These are phyloP conservation scores for Gnatocerus cornutus DNA, from an alignment of 2,888 invertebrate species.

Conservation along the genomic window DNA sequence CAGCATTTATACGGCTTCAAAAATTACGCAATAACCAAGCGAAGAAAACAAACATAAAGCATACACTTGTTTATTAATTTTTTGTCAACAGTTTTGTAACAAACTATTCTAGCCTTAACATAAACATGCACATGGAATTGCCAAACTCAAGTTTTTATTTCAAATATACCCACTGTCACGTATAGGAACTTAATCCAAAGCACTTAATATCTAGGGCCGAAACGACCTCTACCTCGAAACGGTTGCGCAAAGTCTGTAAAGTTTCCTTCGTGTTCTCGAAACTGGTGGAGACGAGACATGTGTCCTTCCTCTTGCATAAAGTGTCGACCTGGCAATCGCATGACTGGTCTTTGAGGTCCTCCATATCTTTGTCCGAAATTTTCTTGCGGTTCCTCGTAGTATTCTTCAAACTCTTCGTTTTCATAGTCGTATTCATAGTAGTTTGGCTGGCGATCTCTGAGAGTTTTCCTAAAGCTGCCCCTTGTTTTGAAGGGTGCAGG, in stretches of 20 bases:
- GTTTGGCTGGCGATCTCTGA: neutral
- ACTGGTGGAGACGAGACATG: neutral
- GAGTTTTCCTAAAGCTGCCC: conserved; percentile 15
- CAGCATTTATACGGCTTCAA: conserved; percentile 1
- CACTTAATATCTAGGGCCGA: conserved; percentile 24
- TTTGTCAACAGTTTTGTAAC: conserved; percentile 19
- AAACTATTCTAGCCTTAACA: conserved; percentile 9
- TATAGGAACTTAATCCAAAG: conserved; percentile 4
- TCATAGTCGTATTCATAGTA: conserved; percentile 1
- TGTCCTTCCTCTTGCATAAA: neutral
- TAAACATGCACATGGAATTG: neutral
- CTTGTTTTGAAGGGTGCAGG: neutral
- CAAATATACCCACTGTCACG: neutral
- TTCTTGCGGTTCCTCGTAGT: conserved; percentile 1
- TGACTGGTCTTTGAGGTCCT: neutral
- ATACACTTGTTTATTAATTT: conserved; percentile 13
- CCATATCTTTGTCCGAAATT: conserved; percentile 12
- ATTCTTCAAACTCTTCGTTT: conserved; percentile 1
- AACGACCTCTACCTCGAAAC: conserved; percentile 5
- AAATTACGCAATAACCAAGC: neutral
- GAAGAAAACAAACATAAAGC: conserved; percentile 12
- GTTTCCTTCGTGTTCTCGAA: conserved; percentile 4
- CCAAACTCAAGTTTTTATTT: neutral
- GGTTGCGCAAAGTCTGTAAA: conserved; percentile 13
- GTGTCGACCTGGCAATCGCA: neutral